Evolutionary conservation across 1,140 invertebrate species (phyloP).

Genomic region (Oncopodura yosiiana): DNA sequence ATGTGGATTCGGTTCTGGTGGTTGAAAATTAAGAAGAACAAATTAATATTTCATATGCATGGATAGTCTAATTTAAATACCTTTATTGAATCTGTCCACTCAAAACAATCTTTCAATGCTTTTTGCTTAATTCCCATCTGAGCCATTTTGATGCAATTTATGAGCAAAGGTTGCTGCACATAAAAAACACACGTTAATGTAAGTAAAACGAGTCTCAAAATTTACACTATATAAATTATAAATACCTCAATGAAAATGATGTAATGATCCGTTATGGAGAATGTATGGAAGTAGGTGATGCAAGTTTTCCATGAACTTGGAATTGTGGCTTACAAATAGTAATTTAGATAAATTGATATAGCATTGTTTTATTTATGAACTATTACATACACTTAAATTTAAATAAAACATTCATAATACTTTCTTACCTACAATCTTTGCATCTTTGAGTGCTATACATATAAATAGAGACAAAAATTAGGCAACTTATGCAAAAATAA

Average conservation of each 20-base stretch:
- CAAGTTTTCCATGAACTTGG: conserved; percentile 40
- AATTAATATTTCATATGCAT: neutral
- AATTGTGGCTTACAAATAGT: too few species aligned
- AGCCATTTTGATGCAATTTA: conserved; percentile 42
- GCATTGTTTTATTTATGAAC: too few species aligned
- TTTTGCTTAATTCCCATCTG: conserved; percentile 41
- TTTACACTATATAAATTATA: neutral
- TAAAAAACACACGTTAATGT: neutral
- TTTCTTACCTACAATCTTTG: conserved; percentile 37
- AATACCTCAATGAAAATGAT: conserved; percentile 40
- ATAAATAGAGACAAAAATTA: conserved; percentile 11
- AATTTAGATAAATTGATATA: too few species aligned
- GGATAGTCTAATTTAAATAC: conserved; percentile 28
- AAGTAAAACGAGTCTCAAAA: neutral
- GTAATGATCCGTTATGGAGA: conserved; percentile 48
- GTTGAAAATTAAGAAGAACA: conserved; percentile 4
- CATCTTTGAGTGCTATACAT: conserved; percentile 34
- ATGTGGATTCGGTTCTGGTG: conserved; percentile 42
- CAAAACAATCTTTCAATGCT: conserved; percentile 42
- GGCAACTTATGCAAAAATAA: neutral
- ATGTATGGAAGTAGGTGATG: conserved; percentile 47
- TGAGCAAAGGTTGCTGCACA: conserved; percentile 42
- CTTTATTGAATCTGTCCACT: conserved; percentile 42
- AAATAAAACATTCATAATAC: too few species aligned
- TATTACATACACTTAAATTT: too few species aligned